Evolutionary conservation across 2,797 vertebrate genomes (phyloP).

Genomic region (Octomys mimax): DNA sequence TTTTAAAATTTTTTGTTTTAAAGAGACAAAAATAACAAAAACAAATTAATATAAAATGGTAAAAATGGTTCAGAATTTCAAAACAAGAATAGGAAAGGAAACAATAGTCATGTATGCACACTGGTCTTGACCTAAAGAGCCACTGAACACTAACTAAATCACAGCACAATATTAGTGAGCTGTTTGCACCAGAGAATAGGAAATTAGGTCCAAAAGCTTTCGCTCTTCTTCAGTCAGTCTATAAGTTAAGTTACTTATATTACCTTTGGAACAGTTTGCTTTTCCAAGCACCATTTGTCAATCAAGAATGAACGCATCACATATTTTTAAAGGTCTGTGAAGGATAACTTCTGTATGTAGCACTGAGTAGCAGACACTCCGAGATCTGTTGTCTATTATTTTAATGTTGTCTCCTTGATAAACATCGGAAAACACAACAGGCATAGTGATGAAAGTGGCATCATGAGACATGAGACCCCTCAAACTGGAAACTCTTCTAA

Average conservation of each 20-base stretch:
- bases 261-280: conserved; percentile 73
- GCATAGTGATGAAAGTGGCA: not conserved
- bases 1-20: too few species aligned
- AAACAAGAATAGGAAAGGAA: not conserved
- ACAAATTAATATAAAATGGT: too few species aligned
- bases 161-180: not conserved
- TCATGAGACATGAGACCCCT: not conserved
- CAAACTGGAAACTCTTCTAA: not conserved
- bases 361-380: not conserved
- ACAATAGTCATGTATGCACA: not conserved
- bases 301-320: conserved; percentile 51
- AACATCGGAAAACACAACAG: conserved; percentile 31
- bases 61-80: too few species aligned
- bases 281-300: conserved; percentile 77
- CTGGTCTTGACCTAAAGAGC: not conserved
- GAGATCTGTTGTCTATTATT: not conserved
- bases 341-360: conserved; percentile 26
- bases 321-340: not conserved
- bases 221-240: conserved; percentile 46
- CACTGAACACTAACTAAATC: conserved; percentile 16
- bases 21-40: not conserved
- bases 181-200: not conserved
- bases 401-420: conserved; percentile 38
- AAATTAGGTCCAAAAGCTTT: conserved; percentile 55
- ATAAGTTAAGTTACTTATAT: conserved; percentile 75